Percentiles rank a stretch among this genome's conserved stretches.
phyloP scores from a whole-genome alignment of 2,113 vertebrate genomes.

The Oriolus oriolus region DNA sequence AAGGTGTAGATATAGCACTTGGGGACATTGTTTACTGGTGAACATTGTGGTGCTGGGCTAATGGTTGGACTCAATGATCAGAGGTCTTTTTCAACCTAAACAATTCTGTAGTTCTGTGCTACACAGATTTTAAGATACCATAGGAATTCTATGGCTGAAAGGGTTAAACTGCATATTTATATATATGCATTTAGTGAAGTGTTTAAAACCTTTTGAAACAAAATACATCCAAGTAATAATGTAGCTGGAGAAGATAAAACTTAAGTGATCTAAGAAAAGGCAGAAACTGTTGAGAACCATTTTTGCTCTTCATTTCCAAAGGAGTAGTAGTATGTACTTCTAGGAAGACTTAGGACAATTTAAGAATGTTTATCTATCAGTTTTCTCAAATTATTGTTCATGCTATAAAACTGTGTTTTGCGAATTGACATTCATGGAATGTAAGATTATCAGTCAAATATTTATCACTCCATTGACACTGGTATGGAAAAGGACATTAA shows the following conservation, averaged over 20 bases:
- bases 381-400: not conserved
- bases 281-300: not conserved
- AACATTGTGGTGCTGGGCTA: not conserved
- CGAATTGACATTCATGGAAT: not conserved
- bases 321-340: not conserved
- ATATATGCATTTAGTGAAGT: not conserved
- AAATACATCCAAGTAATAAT: not conserved
- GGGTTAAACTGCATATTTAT: not conserved
- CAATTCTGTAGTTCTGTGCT: not conserved
- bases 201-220: not conserved
- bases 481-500: not conserved
- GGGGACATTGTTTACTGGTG: not conserved
- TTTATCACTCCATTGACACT: not conserved
- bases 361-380: not conserved
- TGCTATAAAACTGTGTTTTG: not conserved
- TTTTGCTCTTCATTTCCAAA: not conserved
- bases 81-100: not conserved
- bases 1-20: not conserved
- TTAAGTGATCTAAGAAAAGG: not conserved
- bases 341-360: not conserved
- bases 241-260: not conserved
- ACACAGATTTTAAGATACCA: not conserved
- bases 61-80: not conserved
- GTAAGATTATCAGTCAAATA: not conserved
- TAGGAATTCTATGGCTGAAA: not conserved